Evolutionary conservation across 2,888 invertebrate species (phyloP), one percentile per base, ranked within the genome.

Genomic region (Urechis unicinctus): DNA sequence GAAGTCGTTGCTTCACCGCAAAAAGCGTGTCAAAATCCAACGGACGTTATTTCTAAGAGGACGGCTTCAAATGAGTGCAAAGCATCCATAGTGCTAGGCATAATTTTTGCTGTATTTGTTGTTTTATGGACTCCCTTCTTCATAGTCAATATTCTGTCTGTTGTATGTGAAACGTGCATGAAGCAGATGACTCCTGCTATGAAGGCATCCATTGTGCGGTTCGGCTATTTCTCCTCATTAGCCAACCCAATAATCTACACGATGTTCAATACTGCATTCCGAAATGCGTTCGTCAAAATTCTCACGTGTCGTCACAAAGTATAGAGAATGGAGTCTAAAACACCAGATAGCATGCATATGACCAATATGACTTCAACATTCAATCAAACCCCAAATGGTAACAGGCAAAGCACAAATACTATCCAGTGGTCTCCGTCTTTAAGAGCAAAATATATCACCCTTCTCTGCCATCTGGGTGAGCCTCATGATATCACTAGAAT

Each of bases 161-260:
- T 66, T 26, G 60, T 66, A 1, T 76, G 75, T 61, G 46, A 51
- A 3, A 25, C 56, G 1, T 76, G 75, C 61, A 63, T 68, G 57
- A 49, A 52, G 3, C 56, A 62, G 9, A 50, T 73, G 6, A 71
- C 69, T 1, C 64, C 68, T 1, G 64, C 69, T 29, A 56, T 73
- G 52, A 71, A 74, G 70, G 68, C 74, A 3, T 59, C 66, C 17
- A 69, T 75, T 54, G 61, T 73, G 3, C 77, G 77, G 77, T 69
- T 77, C 64, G 77, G 77, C 21, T 77, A 74, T 45, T 59, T 69
- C 22, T 73, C 77, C 1, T 74, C 75, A 0, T 62, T 76, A 51
- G 73, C 74, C 24, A 77, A 77, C 53, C 77, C 77, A 4, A 74
- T 77, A 55, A 76, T 77, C 45, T 77, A 77, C 55, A 77, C 76